Evolutionary conservation across 2,797 vertebrate genomes (phyloP).

Genomic region (Lagorchestes hirsutus): DNA sequence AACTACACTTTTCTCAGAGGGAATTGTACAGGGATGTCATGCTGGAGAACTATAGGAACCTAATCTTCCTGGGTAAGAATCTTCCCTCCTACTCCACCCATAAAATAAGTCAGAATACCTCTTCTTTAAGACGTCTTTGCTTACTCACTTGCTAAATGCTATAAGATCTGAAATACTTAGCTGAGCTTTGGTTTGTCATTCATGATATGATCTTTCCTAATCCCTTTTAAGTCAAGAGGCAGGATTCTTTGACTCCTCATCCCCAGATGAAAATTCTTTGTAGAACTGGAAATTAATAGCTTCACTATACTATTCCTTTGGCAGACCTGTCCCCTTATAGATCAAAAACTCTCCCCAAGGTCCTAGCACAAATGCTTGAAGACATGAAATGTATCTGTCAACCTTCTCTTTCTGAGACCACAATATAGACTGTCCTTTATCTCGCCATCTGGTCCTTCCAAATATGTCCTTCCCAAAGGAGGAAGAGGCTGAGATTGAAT

Average conservation of each 20-base stretch:
- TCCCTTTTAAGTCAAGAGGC: neutral
- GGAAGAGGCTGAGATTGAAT: neutral
- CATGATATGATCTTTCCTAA: neutral
- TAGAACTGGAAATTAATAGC: neutral
- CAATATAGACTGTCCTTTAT: slow-evolving; percentile 2
- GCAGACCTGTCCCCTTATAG: neutral
- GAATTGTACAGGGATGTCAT: slow-evolving; percentile 66
- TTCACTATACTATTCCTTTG: neutral
- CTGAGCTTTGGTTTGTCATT: neutral
- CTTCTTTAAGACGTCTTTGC: neutral
- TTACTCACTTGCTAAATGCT: neutral
- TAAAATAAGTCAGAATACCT: neutral
- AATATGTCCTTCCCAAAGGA: neutral
- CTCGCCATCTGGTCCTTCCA: neutral
- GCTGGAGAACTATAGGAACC: slow-evolving; percentile 70
- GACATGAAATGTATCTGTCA: neutral
- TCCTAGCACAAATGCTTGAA: neutral
- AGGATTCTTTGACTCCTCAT: neutral
- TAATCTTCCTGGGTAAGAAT: slow-evolving; percentile 71
- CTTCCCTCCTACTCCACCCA: neutral
- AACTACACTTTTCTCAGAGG: slow-evolving; percentile 65
- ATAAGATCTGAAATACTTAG: neutral
- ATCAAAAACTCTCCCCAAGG: neutral
- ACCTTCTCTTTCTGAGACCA: slow-evolving; percentile 15
- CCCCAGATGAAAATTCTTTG: neutral